Evolutionary conservation across 2,113 vertebrate genomes (phyloP), one percentile per base, ranked within the genome.

Genomic region (Grantiella picta): DNA sequence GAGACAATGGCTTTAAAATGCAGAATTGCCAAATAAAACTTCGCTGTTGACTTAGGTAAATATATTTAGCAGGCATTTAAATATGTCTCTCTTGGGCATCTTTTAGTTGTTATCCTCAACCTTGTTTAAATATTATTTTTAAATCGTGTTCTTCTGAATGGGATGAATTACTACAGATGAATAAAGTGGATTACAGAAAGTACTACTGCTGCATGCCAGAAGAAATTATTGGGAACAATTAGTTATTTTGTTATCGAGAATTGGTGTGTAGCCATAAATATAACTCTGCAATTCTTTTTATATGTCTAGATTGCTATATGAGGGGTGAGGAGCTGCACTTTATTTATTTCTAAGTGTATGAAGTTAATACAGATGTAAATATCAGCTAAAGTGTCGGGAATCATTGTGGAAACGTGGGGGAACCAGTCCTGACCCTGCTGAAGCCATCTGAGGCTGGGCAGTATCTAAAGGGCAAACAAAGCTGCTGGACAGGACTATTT

Each of bases 1-100:
- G 97, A 97, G 91, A 95, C 92, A 64, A 92, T 92, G 94, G 95
- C 95, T 97, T 97, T 89, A 92, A 96, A 97, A 95, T 54, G 72
- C 56, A 24, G 61, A 89, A 63, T 54, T 59, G 90, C 92, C 93
- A 92, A 94, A 92, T 86, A 76, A 90, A 95, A 95, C 84, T 68
- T 44, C 8, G 0, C 54, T 78, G 83, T 90, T 86, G 93, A 66
- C 70, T 65, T 93, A 61, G 68, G 90, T 97, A 97, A 96, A 95
- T 93, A 87, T 60, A 61, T 92, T 97, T 92, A 91, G 86, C 63
- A 72, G 83, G 89, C 47, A 83, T 95, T 76, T 94, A 82, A 95
- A 82, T 92, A 73, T 31, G 78, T 91, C 96, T 96, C 85, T 95
- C 27, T 84, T 64, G 92, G 79, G 72, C 80, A 90, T 76, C 92